Conservation (phyloP, 2,888 invertebrate species). For the Zygaena filipendulae region DNA sequence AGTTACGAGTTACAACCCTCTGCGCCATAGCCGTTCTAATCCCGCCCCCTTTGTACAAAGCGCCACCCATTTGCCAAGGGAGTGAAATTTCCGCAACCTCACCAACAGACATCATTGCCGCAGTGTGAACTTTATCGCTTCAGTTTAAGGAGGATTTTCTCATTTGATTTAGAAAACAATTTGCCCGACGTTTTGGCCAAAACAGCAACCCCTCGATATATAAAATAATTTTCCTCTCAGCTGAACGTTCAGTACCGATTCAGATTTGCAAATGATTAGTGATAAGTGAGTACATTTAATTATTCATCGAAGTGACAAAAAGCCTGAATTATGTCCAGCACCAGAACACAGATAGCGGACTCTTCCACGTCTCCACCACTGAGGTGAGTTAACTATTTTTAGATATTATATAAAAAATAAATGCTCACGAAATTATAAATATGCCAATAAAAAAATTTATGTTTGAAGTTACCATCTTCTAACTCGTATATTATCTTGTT, state of each 20-base stretch:
- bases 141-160: no score
- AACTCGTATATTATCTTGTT: no score
- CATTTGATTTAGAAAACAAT: no score
- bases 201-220: conserved; percentile 36
- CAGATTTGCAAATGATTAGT: conserved; percentile 18
- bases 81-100: conserved; percentile 22
- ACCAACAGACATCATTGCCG: no score
- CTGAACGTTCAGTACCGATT: conserved; percentile 28
- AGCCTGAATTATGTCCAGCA: conserved; percentile 33
- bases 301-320: no score
- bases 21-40: conserved; percentile 17
- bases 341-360: conserved; percentile 74
- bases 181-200: no score
- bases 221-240: conserved; percentile 35
- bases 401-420: conserved; percentile 5
- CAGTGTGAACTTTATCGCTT: no score
- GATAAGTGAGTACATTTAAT: no score
- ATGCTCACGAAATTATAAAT: no score
- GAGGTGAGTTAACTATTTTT: conserved; percentile 49
- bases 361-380: conserved; percentile 76
- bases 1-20: conserved; percentile 14
- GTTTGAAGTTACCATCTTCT: no score
- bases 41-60: conserved; percentile 25
- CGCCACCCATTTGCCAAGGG: conserved; percentile 35
- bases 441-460: no score